Evolutionary conservation across 2,797 vertebrate species (phyloP).

Genomic region (Acridotheres tristis): DNA sequence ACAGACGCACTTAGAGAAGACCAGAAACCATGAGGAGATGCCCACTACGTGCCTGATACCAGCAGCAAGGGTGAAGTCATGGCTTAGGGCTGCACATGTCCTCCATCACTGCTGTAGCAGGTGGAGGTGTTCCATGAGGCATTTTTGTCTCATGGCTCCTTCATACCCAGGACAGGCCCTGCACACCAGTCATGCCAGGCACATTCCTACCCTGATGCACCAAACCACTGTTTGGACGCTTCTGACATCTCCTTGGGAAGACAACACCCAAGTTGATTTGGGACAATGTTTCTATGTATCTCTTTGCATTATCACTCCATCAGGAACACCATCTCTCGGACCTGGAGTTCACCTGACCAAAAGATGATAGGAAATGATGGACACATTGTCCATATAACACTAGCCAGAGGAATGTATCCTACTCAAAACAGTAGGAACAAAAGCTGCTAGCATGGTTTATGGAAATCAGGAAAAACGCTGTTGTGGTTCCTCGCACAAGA

Average conservation of each 20-base stretch:
- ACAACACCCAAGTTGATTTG: not conserved
- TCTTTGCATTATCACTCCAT: not conserved
- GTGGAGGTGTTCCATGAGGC: not conserved
- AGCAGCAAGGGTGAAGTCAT: not conserved
- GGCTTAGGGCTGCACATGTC: rapidly evolving
- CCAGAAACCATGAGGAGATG: not conserved
- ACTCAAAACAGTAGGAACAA: not conserved
- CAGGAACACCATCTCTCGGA: not conserved
- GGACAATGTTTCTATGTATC: not conserved
- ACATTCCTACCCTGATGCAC: not conserved
- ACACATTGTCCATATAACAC: not conserved
- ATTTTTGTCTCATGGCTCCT: not conserved
- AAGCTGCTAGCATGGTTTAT: not conserved
- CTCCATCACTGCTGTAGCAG: not conserved
- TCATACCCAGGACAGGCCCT: not conserved
- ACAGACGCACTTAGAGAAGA: not conserved
- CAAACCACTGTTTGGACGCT: not conserved
- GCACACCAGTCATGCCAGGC: not conserved
- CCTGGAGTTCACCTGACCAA: not conserved
- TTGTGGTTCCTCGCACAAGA: conserved; percentile 7
- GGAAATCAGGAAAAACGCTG: not conserved
- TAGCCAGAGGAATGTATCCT: not conserved
- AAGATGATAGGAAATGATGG: rapidly evolving
- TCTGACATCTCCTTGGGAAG: not conserved
- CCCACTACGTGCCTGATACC: not conserved